Evolutionary conservation across 1,140 invertebrate species (phyloP).

Genomic region (Aphelinus certus): DNA sequence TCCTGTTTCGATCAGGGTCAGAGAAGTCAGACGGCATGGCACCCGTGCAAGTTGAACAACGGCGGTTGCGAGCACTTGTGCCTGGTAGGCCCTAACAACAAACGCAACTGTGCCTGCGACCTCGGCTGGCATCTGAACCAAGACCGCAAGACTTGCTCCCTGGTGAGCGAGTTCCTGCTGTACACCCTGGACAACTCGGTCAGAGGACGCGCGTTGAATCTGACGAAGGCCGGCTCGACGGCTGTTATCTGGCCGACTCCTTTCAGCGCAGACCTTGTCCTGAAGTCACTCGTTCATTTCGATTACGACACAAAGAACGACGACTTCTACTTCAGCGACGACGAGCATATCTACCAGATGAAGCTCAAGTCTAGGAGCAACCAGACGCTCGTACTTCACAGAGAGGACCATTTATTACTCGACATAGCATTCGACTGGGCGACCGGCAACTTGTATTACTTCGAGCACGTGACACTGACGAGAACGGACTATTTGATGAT

Average conservation of each 20-base stretch:
- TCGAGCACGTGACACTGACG: background rate
- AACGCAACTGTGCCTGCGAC: background rate
- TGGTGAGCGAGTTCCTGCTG: background rate
- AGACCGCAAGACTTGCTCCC: background rate
- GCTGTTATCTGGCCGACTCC: background rate
- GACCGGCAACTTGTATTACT: background rate
- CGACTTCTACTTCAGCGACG: background rate
- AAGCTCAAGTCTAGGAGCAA: background rate
- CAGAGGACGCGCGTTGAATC: background rate
- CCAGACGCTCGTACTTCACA: background rate
- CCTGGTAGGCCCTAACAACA: background rate
- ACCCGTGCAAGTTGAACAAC: background rate
- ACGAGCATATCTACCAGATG: background rate
- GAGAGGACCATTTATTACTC: background rate
- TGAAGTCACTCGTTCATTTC: background rate
- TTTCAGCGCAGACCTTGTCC: background rate
- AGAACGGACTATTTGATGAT: background rate
- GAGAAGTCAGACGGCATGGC: background rate
- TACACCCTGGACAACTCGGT: background rate
- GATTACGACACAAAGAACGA: constrained; percentile 1
- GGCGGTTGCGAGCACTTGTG: background rate
- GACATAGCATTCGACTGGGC: background rate
- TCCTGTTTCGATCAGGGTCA: background rate
- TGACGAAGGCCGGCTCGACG: background rate
- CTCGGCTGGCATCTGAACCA: background rate